Evolutionary conservation across 2,888 invertebrate species (phyloP), one percentile per base, ranked within the genome.

Genomic region (Meteorus cinctellus): DNA sequence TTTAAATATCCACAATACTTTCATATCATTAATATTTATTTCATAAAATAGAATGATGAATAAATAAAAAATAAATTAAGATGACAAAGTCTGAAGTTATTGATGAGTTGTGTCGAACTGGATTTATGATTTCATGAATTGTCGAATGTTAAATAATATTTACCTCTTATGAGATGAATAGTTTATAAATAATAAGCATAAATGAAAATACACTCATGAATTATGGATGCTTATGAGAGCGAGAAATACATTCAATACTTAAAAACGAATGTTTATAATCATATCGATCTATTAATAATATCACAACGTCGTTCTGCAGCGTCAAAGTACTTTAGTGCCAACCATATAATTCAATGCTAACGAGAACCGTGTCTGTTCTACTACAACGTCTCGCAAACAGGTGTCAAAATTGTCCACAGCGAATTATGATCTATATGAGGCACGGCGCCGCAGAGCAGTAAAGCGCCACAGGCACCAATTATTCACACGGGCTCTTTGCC

Each of bases 401-500:
- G 79, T 76, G 78, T 74, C 63, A 27, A 66, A 36, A 36, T 19
- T 24, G 59, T 66, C 60, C 51, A 16, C 60, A 41, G 60, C 27
- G 3, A 45, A 60, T 66, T 70, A 48, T 34, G 69, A 75, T 75
- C 62, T 71, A 70, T 69, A 71, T 76, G 51, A 36, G 75, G 55
- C 73, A 55, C 59, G 48, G 75, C 77, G 72, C 29, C 72, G 36
- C 19, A 29, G n/a, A 69, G 19, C 16, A 60, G 41, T 60, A 65
- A 74, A 68, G 60, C 60, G 65, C 48, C 62, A 74, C 76, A 76
- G 70, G 70, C 55, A 31, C 19, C 55, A 75, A 79, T 79, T 77
- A 79, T 77, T 76, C 70, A 76, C 63, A 51, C 63, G 66, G 79
- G 76, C 77, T 45, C 34, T 12, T 19, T 48, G 77, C 79, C 77